A percentile compares a stretch with the other conserved stretches of the same genome.
Evolutionary conservation across 1,140 invertebrate species (phyloP).

Genomic region (Caenorhabditis latens): DNA sequence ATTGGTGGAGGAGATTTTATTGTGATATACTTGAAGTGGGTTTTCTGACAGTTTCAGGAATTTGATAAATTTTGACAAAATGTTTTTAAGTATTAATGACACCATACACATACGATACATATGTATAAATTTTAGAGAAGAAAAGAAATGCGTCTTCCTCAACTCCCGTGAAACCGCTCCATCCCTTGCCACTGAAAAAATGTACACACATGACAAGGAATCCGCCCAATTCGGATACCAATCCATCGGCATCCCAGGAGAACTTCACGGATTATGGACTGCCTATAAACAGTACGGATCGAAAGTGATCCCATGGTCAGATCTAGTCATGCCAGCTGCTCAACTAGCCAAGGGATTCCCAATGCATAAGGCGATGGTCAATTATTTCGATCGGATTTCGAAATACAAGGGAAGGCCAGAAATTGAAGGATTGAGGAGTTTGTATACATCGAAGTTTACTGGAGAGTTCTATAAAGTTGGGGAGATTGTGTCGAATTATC

Average conservation of each 20-base stretch:
- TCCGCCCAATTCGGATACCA: constrained; percentile 81
- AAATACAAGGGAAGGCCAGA: constrained; percentile 7
- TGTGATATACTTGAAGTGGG: constrained; percentile 83
- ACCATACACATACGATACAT: too few relatives aligned
- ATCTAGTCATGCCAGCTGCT: constrained; percentile 84
- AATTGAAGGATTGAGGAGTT: not conserved
- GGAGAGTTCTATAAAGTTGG: constrained; percentile 35
- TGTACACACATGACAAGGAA: constrained; percentile 80
- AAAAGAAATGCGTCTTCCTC: constrained; percentile 77
- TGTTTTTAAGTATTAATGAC: too few relatives aligned
- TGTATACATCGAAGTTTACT: constrained; percentile 35
- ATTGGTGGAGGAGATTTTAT: constrained; percentile 88
- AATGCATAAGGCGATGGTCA: constrained; percentile 81
- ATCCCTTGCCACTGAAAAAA: constrained; percentile 81
- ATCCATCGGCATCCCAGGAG: constrained; percentile 88
- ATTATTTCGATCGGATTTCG: constrained; percentile 10
- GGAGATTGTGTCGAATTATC: constrained; percentile 35
- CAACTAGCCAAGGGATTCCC: constrained; percentile 85
- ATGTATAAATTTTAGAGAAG: too few relatives aligned
- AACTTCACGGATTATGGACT: constrained; percentile 87
- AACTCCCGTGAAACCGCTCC: constrained; percentile 88
- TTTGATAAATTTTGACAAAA: too few relatives aligned
- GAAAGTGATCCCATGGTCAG: constrained; percentile 84
- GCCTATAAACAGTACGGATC: constrained; percentile 85
- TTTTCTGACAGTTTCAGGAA: not conserved